A percentile compares a stretch with the other conserved stretches of the same genome.
phyloP scores from a whole-genome alignment of 2,797 vertebrate species.

The Lithobates pipiens region DNA sequence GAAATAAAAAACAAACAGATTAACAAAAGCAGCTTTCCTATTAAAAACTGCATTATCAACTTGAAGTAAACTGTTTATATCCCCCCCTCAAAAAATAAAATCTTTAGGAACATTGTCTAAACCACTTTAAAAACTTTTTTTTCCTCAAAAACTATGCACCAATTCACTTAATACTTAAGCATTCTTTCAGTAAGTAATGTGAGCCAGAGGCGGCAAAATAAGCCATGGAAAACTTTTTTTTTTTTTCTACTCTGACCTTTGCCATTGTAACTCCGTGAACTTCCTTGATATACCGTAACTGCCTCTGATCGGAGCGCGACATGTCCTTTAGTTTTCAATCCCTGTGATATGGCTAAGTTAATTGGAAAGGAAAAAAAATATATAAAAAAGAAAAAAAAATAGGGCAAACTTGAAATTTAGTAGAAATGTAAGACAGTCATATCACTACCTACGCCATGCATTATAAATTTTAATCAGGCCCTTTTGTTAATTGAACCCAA shows the following conservation, averaged over 20 bases:
- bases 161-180: not conserved
- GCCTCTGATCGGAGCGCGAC: constrained; percentile 38
- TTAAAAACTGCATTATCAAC: too few relatives aligned
- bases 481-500: not conserved
- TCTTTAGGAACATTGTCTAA: too few relatives aligned
- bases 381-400: too few relatives aligned
- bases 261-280: constrained; percentile 52
- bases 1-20: not conserved
- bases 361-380: not conserved
- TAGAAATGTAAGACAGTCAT: not conserved
- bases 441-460: not conserved
- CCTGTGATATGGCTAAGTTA: not conserved
- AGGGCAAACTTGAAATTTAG: too few relatives aligned
- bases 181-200: constrained; percentile 19
- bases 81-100: too few relatives aligned
- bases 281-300: constrained; percentile 36
- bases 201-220: constrained; percentile 12
- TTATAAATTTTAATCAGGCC: not conserved
- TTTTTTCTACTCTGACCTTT: constrained; percentile 37
- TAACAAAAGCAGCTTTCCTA: too few relatives aligned
- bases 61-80: too few relatives aligned
- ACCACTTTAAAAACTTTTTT: not conserved
- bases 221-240: constrained; percentile 3
- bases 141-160: not conserved
- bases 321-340: constrained; percentile 27